These are phyloP conservation scores for Arion vulgaris DNA, from an alignment of 1,140 invertebrate species.

Conservation along the genomic window DNA sequence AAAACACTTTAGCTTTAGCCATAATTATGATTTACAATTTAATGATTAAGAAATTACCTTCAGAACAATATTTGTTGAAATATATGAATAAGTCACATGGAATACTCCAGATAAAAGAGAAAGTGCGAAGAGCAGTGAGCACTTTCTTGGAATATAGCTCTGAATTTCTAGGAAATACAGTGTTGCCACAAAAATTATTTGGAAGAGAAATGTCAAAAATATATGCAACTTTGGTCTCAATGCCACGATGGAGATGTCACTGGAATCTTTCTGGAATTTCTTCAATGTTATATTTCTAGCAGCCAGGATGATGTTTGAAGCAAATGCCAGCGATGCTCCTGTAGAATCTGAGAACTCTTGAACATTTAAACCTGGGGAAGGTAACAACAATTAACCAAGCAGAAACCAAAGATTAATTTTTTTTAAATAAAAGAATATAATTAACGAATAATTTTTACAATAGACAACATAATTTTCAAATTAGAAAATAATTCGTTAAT, in stretches of 20 bases:
- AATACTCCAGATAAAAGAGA: slow-evolving; percentile 29
- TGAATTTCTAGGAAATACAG: neutral
- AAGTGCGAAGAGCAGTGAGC: neutral
- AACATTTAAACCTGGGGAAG: neutral
- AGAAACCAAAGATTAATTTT: too few relatives aligned
- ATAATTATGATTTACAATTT: neutral
- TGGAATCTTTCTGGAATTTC: neutral
- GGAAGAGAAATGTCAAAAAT: neutral
- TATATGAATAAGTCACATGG: slow-evolving; percentile 49
- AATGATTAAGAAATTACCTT: slow-evolving; percentile 1
- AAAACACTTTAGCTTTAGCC: neutral
- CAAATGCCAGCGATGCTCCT: slow-evolving; percentile 25
- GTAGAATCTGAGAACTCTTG: neutral
- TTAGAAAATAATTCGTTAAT: too few relatives aligned
- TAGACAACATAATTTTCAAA: too few relatives aligned
- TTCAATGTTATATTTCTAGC: slow-evolving; percentile 41
- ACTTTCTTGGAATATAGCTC: neutral
- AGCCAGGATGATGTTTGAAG: slow-evolving; percentile 42
- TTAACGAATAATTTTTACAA: too few relatives aligned
- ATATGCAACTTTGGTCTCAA: neutral
- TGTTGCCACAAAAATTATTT: too few relatives aligned
- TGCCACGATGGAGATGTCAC: neutral
- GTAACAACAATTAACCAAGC: too few relatives aligned
- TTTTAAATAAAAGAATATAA: too few relatives aligned
- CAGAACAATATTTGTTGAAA: slow-evolving; percentile 47